A percentile compares a stretch with the other conserved stretches of the same genome.
phyloP scores from a whole-genome alignment of 92 coral and sea anemone species.

The Muricea muricata region DNA sequence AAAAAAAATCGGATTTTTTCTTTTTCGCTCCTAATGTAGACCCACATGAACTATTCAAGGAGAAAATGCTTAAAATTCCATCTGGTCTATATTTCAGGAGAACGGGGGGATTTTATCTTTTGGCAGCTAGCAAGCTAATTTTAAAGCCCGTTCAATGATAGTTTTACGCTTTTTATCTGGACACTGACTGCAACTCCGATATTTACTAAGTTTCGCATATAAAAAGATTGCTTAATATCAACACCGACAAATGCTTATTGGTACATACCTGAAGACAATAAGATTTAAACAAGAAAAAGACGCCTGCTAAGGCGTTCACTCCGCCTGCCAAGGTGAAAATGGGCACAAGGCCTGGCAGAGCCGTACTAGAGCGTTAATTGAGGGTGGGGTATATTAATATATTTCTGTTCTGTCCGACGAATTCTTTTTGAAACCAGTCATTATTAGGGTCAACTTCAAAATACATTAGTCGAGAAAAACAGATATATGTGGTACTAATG shows the following conservation, averaged over 20 bases:
- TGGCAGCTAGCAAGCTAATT: not conserved
- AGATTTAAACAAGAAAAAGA: not conserved
- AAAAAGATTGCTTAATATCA: not conserved
- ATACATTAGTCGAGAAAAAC: no score
- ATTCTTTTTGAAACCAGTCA: no score
- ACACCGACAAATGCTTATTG: not conserved
- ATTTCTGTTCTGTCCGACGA: no score
- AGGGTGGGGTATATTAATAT: no score
- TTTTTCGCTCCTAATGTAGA: not conserved
- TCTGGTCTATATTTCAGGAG: not conserved
- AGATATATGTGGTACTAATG: no score
- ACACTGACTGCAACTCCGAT: not conserved
- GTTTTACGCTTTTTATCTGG: not conserved
- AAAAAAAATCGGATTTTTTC: slow-evolving; percentile 1
- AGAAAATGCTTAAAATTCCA: not conserved
- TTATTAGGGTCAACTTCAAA: no score
- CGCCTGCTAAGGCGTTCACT: no score
- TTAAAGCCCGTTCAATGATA: not conserved
- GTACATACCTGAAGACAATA: not conserved
- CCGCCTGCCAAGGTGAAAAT: no score
- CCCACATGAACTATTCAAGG: not conserved
- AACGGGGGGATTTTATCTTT: not conserved
- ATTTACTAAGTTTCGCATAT: not conserved
- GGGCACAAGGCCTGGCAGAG: no score
- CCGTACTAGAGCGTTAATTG: no score